Evolutionary conservation across 2,113 vertebrate genomes (phyloP).

Genomic region (Pelodiscus sinensis): DNA sequence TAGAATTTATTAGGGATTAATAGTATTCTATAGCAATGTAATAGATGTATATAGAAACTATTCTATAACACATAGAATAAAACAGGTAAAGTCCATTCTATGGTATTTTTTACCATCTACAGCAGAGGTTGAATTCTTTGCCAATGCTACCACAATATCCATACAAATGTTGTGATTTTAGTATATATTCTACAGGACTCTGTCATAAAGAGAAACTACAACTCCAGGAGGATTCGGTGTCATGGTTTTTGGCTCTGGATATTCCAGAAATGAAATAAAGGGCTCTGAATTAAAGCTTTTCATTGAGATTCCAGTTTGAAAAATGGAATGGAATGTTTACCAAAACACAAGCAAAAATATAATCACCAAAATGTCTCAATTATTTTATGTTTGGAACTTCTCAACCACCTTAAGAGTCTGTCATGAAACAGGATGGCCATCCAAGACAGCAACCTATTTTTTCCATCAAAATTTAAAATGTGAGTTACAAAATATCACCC

Average conservation of each 20-base stretch:
- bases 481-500: neutral
- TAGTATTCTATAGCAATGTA: neutral
- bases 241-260: neutral
- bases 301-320: neutral
- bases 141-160: neutral
- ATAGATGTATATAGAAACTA: neutral
- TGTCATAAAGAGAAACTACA: neutral
- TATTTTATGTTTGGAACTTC: neutral
- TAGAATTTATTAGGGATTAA: neutral
- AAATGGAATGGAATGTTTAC: neutral
- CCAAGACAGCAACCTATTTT: neutral
- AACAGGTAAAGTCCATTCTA: neutral
- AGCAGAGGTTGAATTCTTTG: neutral
- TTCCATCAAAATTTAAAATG: neutral
- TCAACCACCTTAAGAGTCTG: neutral
- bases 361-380: neutral
- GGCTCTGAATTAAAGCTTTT: neutral
- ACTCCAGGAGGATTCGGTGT: neutral
- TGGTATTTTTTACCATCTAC: neutral
- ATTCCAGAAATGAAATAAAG: neutral
- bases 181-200: neutral
- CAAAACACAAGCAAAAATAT: neutral
- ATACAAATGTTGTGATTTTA: neutral
- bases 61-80: neutral
- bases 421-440: neutral